Percentiles rank a stretch among this genome's conserved stretches.
Conservation (phyloP, 2,113 vertebrate genomes). For the Mus pahari region DNA sequence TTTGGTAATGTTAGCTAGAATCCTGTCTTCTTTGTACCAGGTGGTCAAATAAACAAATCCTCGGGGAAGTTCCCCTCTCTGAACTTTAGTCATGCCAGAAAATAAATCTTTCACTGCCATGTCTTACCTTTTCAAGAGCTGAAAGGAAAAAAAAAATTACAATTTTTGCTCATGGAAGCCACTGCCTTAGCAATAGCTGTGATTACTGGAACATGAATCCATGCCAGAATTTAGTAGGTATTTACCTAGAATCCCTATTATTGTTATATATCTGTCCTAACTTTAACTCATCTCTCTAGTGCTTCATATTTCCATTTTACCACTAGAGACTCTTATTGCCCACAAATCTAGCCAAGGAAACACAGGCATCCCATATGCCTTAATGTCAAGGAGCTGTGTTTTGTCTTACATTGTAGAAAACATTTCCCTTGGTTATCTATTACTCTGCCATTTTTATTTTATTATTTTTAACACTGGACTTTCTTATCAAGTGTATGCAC, state of each 20-base stretch:
- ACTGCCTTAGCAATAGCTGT: slow-evolving; percentile 31
- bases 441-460: background rate
- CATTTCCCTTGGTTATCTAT: background rate
- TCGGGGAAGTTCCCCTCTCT: slow-evolving; percentile 40
- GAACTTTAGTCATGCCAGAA: slow-evolving; percentile 23
- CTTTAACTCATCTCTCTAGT: background rate
- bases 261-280: background rate
- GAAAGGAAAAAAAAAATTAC: slow-evolving; percentile 65
- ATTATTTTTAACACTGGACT: background rate
- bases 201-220: background rate
- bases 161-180: slow-evolving; percentile 46
- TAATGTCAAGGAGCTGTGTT: background rate
- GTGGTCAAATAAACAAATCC: slow-evolving; percentile 70
- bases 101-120: slow-evolving; percentile 60
- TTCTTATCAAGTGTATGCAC: background rate
- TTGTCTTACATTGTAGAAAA: background rate
- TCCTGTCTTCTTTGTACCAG: slow-evolving; percentile 33
- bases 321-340: background rate
- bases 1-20: background rate
- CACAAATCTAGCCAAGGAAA: background rate
- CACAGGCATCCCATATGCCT: background rate
- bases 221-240: background rate
- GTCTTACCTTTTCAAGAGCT: slow-evolving; percentile 62
- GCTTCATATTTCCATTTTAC: slow-evolving; percentile 14
- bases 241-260: background rate